phyloP scores from a whole-genome alignment of 2,888 invertebrate genomes.

The Nemoura dubitans region DNA sequence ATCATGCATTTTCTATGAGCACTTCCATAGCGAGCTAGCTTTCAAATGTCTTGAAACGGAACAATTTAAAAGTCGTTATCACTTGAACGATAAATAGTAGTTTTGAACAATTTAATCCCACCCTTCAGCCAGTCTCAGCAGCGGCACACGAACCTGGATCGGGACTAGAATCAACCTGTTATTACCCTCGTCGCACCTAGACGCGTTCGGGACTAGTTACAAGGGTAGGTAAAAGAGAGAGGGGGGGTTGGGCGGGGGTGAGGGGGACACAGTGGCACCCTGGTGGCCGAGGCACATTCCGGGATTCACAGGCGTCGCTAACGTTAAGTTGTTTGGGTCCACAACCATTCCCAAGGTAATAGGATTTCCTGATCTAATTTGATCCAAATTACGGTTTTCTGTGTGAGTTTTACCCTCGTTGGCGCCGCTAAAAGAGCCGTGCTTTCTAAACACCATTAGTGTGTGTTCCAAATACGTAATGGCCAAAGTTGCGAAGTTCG shows the following conservation, averaged over 20 bases:
- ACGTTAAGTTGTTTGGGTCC: constrained; percentile 25
- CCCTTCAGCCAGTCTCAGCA: too few species aligned
- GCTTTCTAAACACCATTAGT: not conserved
- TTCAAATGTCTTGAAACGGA: not conserved
- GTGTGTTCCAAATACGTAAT: not conserved
- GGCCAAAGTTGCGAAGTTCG: not conserved
- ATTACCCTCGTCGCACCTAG: not conserved
- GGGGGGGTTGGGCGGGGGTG: not conserved
- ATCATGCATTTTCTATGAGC: not conserved
- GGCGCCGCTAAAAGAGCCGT: not conserved
- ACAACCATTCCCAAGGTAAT: constrained; percentile 15
- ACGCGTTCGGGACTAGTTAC: constrained; percentile 1
- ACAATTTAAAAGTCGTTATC: not conserved
- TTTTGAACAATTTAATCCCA: not conserved
- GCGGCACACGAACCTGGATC: not conserved
- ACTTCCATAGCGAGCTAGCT: not conserved
- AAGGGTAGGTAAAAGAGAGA: too few species aligned
- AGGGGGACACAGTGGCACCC: not conserved
- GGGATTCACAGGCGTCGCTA: not conserved
- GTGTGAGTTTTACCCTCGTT: not conserved
- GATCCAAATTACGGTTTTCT: constrained; percentile 8
- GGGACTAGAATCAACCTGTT: not conserved
- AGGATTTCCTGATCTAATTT: constrained; percentile 30
- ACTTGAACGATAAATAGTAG: not conserved
- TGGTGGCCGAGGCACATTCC: not conserved